Conservation (phyloP, 2,797 vertebrate species). For the Neosilurus mollespiculum region DNA sequence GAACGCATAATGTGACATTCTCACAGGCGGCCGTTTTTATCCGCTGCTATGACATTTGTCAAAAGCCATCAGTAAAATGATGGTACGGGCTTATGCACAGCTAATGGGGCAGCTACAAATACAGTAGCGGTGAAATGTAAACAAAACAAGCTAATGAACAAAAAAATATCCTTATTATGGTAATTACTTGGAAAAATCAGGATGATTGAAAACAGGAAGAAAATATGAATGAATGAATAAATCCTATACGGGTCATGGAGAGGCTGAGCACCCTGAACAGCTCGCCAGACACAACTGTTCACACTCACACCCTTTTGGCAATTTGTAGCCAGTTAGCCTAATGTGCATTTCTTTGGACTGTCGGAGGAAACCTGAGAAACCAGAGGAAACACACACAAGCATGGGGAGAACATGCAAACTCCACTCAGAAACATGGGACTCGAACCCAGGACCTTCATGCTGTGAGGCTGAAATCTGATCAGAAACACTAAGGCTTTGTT, state of each 20-base stretch:
- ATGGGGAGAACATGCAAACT: no score
- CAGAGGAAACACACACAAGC: no score
- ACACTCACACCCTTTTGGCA: no score
- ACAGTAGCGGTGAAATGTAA: neutral
- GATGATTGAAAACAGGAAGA: neutral
- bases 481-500: constrained; percentile 18
- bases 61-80: neutral
- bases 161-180: neutral
- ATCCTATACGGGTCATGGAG: no score
- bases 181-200: neutral
- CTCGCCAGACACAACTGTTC: no score
- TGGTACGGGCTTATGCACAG: neutral
- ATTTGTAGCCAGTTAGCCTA: no score
- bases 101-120: neutral
- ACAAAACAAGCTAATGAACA: neutral
- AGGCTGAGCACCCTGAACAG: no score
- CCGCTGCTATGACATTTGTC: constrained; percentile 9
- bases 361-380: no score
- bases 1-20: constrained; percentile 7
- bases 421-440: no score
- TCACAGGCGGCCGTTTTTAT: neutral
- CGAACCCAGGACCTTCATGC: no score
- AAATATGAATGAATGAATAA: neutral
- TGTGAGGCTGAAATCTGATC: neutral
- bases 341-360: no score